Evolutionary conservation across 1,140 invertebrate genomes (phyloP).

Genomic region (Trachelipus rathkii): DNA sequence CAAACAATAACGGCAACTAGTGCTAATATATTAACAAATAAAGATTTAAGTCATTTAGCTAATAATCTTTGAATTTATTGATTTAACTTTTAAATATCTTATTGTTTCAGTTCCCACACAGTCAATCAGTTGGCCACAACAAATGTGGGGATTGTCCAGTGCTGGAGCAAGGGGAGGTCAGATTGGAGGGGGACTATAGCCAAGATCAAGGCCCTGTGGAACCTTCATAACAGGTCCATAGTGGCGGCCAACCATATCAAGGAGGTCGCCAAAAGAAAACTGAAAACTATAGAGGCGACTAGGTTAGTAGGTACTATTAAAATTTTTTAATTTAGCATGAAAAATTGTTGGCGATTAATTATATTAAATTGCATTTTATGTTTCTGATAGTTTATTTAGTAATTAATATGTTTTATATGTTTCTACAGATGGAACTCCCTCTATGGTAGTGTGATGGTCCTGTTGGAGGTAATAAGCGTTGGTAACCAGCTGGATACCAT

Average conservation of each 20-base stretch:
- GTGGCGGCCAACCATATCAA: constrained; percentile 6
- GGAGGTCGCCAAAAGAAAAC: background rate
- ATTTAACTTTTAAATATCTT: too few species aligned
- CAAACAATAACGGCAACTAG: too few species aligned
- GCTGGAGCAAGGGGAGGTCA: background rate
- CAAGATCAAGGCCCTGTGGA: background rate
- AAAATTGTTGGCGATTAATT: too few species aligned
- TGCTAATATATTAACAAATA: too few species aligned
- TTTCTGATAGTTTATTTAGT: too few species aligned
- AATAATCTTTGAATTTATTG: too few species aligned
- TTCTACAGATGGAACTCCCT: too few species aligned
- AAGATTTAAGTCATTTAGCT: too few species aligned
- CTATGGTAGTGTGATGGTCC: background rate
- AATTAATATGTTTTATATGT: too few species aligned
- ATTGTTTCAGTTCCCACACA: background rate
- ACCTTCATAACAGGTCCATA: background rate
- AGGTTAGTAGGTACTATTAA: too few species aligned
- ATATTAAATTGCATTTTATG: too few species aligned
- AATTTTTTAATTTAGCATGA: too few species aligned
- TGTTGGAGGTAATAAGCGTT: background rate
- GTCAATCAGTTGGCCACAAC: background rate
- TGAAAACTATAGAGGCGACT: background rate
- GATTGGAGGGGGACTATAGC: background rate
- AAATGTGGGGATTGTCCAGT: background rate
- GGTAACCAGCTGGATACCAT: constrained; percentile 10